phyloP scores from a whole-genome alignment of 2,797 vertebrate species.

The Prionace glauca region DNA sequence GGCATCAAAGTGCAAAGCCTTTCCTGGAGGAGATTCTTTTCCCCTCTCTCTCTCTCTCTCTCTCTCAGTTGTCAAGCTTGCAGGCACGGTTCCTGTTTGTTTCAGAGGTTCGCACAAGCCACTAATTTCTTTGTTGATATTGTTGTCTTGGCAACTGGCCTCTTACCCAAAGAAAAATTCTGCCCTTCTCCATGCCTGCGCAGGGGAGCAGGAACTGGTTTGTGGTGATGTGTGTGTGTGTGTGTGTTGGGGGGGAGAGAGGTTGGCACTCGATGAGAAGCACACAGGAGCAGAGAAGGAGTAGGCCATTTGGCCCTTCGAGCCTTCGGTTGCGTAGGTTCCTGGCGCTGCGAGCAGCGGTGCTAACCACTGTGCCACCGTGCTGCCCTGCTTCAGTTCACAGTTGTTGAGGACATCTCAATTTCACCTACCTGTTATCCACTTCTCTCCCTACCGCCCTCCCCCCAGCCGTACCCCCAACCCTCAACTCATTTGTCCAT shows the following conservation, averaged over 20 bases:
- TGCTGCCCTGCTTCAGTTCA: too few relatives aligned
- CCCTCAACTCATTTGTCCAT: too few relatives aligned
- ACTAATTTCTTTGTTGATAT: slow-evolving; percentile 1
- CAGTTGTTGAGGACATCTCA: too few relatives aligned
- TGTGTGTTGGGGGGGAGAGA: not conserved
- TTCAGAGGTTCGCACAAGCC: not conserved
- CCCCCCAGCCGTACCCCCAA: too few relatives aligned
- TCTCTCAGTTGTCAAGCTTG: not conserved
- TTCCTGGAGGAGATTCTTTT: not conserved
- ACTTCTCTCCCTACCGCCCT: too few relatives aligned
- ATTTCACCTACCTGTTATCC: too few relatives aligned
- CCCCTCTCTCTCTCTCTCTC: not conserved
- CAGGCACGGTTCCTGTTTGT: not conserved
- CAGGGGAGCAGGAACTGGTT: not conserved
- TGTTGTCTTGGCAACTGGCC: slow-evolving; percentile 4
- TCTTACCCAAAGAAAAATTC: not conserved
- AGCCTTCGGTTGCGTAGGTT: too few relatives aligned
- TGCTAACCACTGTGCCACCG: too few relatives aligned
- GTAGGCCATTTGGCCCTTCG: too few relatives aligned
- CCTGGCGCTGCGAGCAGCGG: too few relatives aligned
- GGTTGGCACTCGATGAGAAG: not conserved
- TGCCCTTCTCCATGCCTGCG: not conserved
- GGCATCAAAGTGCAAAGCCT: not conserved
- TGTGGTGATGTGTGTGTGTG: not conserved
- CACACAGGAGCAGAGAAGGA: too few relatives aligned